phyloP scores from a whole-genome alignment of 2,113 vertebrate species.

The Saccopteryx leptura region DNA sequence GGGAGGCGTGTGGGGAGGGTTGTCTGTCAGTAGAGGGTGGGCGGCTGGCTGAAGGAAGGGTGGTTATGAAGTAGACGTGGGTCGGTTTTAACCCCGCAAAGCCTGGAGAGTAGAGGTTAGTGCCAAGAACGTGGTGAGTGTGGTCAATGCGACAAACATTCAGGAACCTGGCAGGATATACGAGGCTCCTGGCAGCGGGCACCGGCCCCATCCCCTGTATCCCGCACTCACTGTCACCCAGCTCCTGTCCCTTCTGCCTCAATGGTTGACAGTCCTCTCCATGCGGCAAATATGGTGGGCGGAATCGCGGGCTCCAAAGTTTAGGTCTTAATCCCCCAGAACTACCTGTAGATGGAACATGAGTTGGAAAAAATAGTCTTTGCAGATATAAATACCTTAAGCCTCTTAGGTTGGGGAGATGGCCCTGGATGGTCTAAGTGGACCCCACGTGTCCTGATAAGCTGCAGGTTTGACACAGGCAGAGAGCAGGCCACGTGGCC shows the following conservation, averaged over 20 bases:
- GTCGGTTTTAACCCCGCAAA: neutral
- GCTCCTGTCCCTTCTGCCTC: fast-evolving
- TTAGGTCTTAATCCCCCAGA: too few species aligned
- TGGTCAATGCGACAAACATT: fast-evolving
- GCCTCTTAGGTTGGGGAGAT: neutral
- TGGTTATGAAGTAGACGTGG: fast-evolving
- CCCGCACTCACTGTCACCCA: fast-evolving
- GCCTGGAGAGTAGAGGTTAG: neutral
- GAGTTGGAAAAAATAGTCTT: neutral
- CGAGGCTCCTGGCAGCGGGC: fast-evolving
- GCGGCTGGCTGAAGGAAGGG: too few species aligned
- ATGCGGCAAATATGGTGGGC: fast-evolving
- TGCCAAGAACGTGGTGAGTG: fast-evolving
- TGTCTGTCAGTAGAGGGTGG: neutral
- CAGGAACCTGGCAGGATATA: too few species aligned
- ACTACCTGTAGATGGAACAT: fast-evolving
- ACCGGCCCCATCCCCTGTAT: fast-evolving
- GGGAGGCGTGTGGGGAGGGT: neutral
- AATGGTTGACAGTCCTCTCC: fast-evolving
- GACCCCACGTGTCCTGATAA: fast-evolving
- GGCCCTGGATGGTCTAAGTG: fast-evolving
- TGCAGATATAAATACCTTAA: neutral
- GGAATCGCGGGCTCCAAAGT: fast-evolving
- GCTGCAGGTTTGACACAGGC: too few species aligned
- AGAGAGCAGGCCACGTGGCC: neutral